Conservation (phyloP, 2,888 invertebrate genomes). For the Odontomyia ornata region DNA sequence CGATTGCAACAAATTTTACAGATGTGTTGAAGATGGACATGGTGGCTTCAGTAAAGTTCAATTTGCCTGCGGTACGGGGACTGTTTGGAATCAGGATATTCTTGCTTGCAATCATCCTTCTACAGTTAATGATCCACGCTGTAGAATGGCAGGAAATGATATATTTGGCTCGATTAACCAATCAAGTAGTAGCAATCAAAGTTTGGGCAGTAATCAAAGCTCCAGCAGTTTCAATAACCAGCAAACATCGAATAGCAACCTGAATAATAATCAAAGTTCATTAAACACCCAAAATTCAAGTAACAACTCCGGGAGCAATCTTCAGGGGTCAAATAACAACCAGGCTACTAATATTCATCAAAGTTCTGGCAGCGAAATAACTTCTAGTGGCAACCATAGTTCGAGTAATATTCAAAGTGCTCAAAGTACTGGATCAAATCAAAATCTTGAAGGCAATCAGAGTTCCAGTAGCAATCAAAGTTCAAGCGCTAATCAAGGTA, state of each 20-base stretch:
- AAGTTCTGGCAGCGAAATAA: constrained; percentile 49
- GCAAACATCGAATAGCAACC: constrained; percentile 30
- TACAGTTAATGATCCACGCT: constrained; percentile 55
- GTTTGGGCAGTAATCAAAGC: constrained; percentile 43
- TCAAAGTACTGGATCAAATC: constrained; percentile 47
- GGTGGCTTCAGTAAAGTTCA: constrained; percentile 70
- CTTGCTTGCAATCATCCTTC: constrained; percentile 62
- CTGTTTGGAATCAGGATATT: constrained; percentile 68
- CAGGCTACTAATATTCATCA: constrained; percentile 43
- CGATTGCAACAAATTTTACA: constrained; percentile 73
- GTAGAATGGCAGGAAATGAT: constrained; percentile 47
- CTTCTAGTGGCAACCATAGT: constrained; percentile 49
- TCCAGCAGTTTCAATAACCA: constrained; percentile 45
- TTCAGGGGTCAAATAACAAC: constrained; percentile 44
- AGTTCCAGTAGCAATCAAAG: constrained; percentile 46
- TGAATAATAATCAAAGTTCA: constrained; percentile 47
- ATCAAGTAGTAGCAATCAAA: constrained; percentile 49
- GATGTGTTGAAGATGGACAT: constrained; percentile 72
- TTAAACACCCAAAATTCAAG: no score
- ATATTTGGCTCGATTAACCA: constrained; percentile 15
- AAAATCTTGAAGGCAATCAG: constrained; percentile 49
- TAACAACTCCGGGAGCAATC: constrained; percentile 47
- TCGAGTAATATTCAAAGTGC: constrained; percentile 47
- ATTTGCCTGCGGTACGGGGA: constrained; percentile 73
- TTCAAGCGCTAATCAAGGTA: constrained; percentile 47